A percentile compares a stretch with the other conserved stretches of the same genome.
phyloP scores from a whole-genome alignment of 2,113 vertebrate species.

The Naja naja region DNA sequence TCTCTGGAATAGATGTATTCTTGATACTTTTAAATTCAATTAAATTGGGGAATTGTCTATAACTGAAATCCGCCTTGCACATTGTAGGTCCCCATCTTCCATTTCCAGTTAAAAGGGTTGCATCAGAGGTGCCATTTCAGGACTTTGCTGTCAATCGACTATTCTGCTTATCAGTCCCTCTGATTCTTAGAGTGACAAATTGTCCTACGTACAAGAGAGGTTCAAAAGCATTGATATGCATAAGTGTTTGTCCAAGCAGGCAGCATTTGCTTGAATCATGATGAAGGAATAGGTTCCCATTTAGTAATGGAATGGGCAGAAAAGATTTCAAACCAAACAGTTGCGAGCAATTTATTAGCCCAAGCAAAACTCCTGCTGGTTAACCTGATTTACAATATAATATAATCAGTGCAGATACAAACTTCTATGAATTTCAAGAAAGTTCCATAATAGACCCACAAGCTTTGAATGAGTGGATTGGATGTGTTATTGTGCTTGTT shows the following conservation, averaged over 20 bases:
- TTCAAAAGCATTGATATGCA: slow-evolving; percentile 29
- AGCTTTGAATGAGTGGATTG: slow-evolving; percentile 74
- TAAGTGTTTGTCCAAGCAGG: slow-evolving; percentile 23
- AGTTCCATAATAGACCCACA: slow-evolving; percentile 66
- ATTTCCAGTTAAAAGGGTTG: background rate
- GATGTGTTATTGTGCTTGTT: slow-evolving; percentile 74
- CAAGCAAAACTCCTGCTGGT: slow-evolving; percentile 24
- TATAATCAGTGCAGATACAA: slow-evolving; percentile 56
- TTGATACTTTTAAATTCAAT: background rate
- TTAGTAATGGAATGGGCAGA: slow-evolving; percentile 53
- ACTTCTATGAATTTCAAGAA: slow-evolving; percentile 67
- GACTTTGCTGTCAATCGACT: background rate
- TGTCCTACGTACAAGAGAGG: slow-evolving; percentile 7
- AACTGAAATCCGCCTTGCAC: background rate
- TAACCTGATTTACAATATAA: slow-evolving; percentile 43
- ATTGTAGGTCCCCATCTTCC: background rate
- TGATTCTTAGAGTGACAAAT: slow-evolving; percentile 24
- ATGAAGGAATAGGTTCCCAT: slow-evolving; percentile 25
- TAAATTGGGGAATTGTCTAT: background rate
- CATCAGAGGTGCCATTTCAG: background rate
- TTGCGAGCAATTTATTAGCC: slow-evolving; percentile 52
- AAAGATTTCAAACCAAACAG: slow-evolving; percentile 50
- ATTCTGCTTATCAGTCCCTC: background rate
- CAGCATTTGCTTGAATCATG: slow-evolving; percentile 36
- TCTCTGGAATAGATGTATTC: background rate